A percentile compares a stretch with the other conserved stretches of the same genome.
Evolutionary conservation across 2,113 vertebrate genomes (phyloP).

Genomic region (Dicentrarchus labrax): DNA sequence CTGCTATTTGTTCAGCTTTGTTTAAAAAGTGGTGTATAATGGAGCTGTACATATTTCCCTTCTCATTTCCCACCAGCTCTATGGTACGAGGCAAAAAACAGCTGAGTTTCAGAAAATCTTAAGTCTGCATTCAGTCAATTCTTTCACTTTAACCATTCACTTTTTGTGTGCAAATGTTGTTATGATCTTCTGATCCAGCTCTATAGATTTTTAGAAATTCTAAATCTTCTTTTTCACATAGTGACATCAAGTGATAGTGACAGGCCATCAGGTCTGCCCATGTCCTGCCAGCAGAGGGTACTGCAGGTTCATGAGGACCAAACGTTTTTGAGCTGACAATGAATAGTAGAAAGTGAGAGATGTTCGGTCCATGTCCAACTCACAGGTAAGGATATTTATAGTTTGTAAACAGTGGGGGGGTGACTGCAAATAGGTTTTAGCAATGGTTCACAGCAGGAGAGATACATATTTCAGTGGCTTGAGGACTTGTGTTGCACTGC

Average conservation of each 20-base stretch:
- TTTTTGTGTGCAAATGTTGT: not conserved
- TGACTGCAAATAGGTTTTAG: constrained; percentile 6
- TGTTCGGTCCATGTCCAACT: constrained; percentile 8
- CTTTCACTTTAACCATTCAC: not conserved
- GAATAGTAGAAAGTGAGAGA: constrained; percentile 19
- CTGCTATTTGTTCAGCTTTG: constrained; percentile 54
- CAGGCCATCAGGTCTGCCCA: not conserved
- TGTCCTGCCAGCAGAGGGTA: constrained; percentile 64
- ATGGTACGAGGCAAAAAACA: not conserved
- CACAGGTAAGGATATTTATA: constrained; percentile 26
- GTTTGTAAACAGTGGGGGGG: not conserved
- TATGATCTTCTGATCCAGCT: not conserved
- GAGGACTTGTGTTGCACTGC: not conserved
- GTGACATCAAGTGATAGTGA: no score
- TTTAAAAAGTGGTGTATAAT: constrained; percentile 5
- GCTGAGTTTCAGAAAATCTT: not conserved
- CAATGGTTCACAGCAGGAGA: not conserved
- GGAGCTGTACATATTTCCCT: not conserved
- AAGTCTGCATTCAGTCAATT: not conserved
- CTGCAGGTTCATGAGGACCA: constrained; percentile 28
- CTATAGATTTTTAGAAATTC: not conserved
- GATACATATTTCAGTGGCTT: not conserved
- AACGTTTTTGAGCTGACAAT: not conserved
- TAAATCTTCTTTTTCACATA: not conserved
- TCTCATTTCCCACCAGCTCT: not conserved